Base-by-base conservation (phyloP, 2,113 vertebrate genomes). In the Bucco capensis region DNA sequence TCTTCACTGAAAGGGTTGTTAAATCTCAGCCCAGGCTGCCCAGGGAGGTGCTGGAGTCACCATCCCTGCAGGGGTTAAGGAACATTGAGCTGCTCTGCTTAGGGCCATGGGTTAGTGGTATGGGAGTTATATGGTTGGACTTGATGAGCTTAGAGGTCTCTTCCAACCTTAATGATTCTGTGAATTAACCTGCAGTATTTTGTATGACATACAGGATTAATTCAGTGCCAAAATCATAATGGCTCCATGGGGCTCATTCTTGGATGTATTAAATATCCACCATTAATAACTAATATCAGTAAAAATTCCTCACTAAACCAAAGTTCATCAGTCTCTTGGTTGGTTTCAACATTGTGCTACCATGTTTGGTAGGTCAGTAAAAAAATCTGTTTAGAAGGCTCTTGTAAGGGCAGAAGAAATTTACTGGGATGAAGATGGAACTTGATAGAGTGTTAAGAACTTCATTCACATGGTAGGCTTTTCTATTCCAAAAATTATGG, bases 151-250 rank as follows among this genome's bases (percentile, higher is more conserved):
- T n/a, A n/a, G n/a, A n/a, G n/a, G n/a, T n/a, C n/a, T n/a, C n/a
- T n/a, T n/a, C n/a, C n/a, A n/a, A n/a, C n/a, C n/a, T n/a, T n/a
- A n/a, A n/a, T n/a, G n/a, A n/a, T n/a, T n/a, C n/a, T n/a, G n/a
- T n/a, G n/a, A 89, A 75, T 40, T 57, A 35, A 76, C 38, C 27
- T 60, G 27, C 16, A 64, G 37, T 42, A 49, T 70, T 85, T 70
- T 47, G 23, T 58, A 53, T 1, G 1, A 51, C 64, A 47, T 19
- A 75, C 0, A 1, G 8, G 12, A 51, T 37, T 22, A 28, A 51
- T 35, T 35, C 33, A 64, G 31, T 56, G 47, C 56, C 53, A 76
- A 65, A 58, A 65, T 47, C 27, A 31, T 35, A n/a, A 60, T 6
- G 11, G 16, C 16, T 62, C n/a, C 33, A 13, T 7, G 8, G 11